These are phyloP conservation scores for Amblyjoppa fuscipennis DNA, from an alignment of 2,888 invertebrate species.

Conservation along the genomic window DNA sequence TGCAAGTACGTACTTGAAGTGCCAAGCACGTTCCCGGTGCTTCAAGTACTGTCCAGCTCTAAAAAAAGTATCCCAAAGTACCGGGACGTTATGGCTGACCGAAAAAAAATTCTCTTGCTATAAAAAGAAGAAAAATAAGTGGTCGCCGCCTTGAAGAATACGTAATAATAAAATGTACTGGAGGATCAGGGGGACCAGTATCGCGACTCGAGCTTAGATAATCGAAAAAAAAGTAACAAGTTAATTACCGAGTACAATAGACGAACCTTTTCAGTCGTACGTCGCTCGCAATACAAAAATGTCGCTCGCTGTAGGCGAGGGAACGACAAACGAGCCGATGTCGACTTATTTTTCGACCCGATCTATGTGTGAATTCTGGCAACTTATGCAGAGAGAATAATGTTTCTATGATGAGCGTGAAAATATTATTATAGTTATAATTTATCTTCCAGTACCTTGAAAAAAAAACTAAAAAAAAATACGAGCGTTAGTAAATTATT, in stretches of 20 bases:
- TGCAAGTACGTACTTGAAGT: too few relatives aligned
- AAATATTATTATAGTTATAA: conserved; percentile 44
- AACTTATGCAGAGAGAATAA: conserved; percentile 3
- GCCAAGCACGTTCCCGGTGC: too few relatives aligned
- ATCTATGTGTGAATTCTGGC: conserved; percentile 48
- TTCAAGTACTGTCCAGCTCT: too few relatives aligned
- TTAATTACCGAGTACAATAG: conserved; percentile 12
- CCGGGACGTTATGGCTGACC: neutral
- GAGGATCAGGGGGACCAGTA: conserved; percentile 65
- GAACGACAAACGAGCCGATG: conserved; percentile 22
- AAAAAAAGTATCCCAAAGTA: neutral
- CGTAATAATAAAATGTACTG: conserved; percentile 34
- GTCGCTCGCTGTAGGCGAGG: neutral
- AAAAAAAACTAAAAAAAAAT: neutral
- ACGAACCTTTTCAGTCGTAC: conserved; percentile 32
- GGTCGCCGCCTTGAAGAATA: conserved; percentile 42
- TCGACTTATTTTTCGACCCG: conserved; percentile 56
- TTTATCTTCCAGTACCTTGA: conserved; percentile 56
- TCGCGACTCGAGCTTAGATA: conserved; percentile 60
- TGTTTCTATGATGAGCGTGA: conserved; percentile 27
- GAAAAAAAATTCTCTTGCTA: neutral
- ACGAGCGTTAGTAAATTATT: conserved; percentile 42
- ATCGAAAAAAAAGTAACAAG: conserved; percentile 14
- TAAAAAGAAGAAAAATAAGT: conserved; percentile 4
- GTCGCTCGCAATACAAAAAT: neutral